Percentiles rank a stretch among this genome's conserved stretches.
phyloP scores from a whole-genome alignment of 2,797 vertebrate species.

The Phrynocephalus vlangalii region DNA sequence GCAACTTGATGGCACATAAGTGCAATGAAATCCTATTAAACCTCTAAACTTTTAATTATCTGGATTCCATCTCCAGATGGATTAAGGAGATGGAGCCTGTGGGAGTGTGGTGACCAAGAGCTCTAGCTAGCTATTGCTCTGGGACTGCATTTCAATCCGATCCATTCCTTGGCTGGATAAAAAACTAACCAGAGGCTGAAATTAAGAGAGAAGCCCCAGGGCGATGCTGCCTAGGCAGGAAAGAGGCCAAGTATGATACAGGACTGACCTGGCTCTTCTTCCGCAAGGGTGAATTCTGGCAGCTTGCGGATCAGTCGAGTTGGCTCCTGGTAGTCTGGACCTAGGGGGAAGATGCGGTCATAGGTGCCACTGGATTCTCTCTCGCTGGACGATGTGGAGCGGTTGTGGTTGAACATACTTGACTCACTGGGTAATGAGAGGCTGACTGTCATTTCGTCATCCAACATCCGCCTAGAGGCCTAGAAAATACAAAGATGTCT shows the following conservation, averaged over 20 bases:
- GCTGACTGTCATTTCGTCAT: conserved; percentile 96
- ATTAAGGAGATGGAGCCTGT: too few relatives aligned
- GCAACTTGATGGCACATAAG: too few relatives aligned
- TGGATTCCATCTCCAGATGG: too few relatives aligned
- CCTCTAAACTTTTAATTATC: too few relatives aligned
- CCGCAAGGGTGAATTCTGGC: conserved; percentile 86
- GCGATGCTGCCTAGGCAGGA: not conserved
- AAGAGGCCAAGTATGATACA: not conserved
- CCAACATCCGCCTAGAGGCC: conserved; percentile 95
- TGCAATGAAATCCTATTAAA: too few relatives aligned
- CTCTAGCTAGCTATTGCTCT: not conserved
- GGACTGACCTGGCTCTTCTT: conserved; percentile 87
- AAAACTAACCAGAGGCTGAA: not conserved
- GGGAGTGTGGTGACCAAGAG: not conserved
- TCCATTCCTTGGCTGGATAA: not conserved
- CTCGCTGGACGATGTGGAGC: conserved; percentile 85
- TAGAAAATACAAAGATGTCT: conserved; percentile 61
- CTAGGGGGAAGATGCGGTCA: conserved; percentile 94
- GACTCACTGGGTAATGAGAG: conserved; percentile 96
- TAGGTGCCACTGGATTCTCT: conserved; percentile 94
- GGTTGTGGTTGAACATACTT: conserved; percentile 90
- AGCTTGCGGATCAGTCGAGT: conserved; percentile 92
- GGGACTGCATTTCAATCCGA: not conserved
- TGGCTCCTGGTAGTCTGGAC: conserved; percentile 96
- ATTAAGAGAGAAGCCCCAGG: not conserved